Conservation (phyloP, 2,888 invertebrate genomes). For the Schizaphis graminum region DNA sequence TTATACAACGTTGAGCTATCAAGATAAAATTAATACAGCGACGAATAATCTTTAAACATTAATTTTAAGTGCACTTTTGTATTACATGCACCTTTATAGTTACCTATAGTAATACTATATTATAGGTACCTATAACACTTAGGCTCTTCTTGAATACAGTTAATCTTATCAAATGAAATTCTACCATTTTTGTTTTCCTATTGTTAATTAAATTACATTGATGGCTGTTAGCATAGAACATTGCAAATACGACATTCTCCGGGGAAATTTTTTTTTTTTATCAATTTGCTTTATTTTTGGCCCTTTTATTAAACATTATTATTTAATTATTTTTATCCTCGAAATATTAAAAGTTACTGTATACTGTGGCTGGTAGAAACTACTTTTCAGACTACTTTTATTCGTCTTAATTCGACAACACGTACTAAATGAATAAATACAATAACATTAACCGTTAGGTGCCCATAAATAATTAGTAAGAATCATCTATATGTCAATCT, state of each 20-base stretch:
- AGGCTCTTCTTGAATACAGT: background rate
- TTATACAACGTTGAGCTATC: background rate
- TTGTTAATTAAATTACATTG: constrained; percentile 27
- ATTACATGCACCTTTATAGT: background rate
- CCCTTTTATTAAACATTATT: background rate
- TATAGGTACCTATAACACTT: background rate
- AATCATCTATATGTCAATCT: background rate
- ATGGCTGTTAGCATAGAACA: background rate
- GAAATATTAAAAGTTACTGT: background rate
- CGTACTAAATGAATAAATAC: background rate
- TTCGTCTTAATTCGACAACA: background rate
- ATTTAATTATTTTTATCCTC: background rate
- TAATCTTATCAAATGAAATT: background rate
- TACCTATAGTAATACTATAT: background rate
- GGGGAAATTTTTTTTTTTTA: constrained; percentile 14
- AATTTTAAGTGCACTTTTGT: background rate
- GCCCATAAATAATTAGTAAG: background rate
- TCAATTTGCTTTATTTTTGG: background rate
- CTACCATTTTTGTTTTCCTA: background rate
- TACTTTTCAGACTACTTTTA: background rate
- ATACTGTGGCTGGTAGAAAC: background rate
- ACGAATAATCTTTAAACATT: background rate
- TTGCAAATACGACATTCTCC: constrained; percentile 2
- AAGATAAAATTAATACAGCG: background rate
- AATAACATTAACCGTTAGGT: background rate